Base-by-base conservation (phyloP, 2,113 vertebrate species). In the Sus scrofa region DNA sequence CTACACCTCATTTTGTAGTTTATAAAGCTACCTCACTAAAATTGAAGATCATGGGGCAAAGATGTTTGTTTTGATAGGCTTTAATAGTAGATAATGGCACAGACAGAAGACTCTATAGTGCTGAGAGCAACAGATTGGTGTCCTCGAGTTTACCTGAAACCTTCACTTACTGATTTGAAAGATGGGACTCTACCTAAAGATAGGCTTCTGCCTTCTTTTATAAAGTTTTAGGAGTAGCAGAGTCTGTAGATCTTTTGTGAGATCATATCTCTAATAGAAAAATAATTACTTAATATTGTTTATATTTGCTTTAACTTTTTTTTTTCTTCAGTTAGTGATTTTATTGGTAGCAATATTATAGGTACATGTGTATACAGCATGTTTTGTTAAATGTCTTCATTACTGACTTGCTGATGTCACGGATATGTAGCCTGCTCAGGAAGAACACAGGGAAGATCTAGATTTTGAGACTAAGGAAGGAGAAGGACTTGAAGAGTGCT, bases 381-480 rank as follows among this genome's bases (percentile, higher is more conserved):
- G 58, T 95, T 93, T 75, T 92, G 85, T 97, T 77, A 85, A 77
- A 10, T 12, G 0, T 95, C 81, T 97, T 44, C 97, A 6, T 24
- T 83, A 86, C 62, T 96, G n/a, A 86, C 34, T 54, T 92, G 95
- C 26, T 85, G 58, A 70, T 94, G 52, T 93, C 37, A 52, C 74
- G 96, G 89, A 39, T n/a, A 95, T 98, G 65, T 91, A 99, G 99
- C 99, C 98, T 92, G 98, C 98, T 1, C 99, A 99, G 98, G 99
- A 99, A 97, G 99, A 99, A 96, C 99, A 97, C 96, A 99, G 98
- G 97, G 99, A 99, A 95, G 97, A 99, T 74, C 98, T 98, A 92
- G 98, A 97, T 86, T 90, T 92, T 1, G 98, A 98, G 87, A 97
- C 97, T 95, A 98, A 98, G 32, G 98, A 99, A 92, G 98, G 96